These are phyloP conservation scores for Sarcoramphus papa DNA, from an alignment of 2,797 vertebrate species.

Conservation along the genomic window DNA sequence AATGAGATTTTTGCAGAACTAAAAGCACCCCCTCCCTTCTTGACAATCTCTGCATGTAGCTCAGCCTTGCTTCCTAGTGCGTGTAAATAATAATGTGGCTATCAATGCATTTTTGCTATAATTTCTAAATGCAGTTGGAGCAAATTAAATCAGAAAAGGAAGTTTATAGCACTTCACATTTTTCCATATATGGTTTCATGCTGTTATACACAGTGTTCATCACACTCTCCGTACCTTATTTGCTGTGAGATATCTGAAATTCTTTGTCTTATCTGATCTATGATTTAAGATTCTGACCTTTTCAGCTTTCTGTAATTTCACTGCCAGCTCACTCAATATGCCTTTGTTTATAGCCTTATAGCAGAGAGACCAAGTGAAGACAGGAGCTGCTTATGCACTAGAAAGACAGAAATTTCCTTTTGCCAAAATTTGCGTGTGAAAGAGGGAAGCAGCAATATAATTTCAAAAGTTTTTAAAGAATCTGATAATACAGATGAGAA, in stretches of 20 bases:
- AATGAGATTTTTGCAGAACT: constrained; percentile 8
- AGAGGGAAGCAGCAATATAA: neutral
- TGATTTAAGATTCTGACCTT: constrained; percentile 61
- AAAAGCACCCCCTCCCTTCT: neutral
- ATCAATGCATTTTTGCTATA: neutral
- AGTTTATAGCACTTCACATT: constrained; percentile 5
- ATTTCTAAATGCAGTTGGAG: constrained; percentile 5
- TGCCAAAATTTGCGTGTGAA: neutral
- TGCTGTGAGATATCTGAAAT: constrained; percentile 39
- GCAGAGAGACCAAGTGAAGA: neutral
- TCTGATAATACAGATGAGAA: neutral
- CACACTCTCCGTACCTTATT: neutral
- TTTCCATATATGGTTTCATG: neutral
- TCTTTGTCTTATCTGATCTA: constrained; percentile 50
- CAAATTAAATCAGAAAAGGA: constrained; percentile 32
- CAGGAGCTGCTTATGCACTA: neutral
- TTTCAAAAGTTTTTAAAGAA: neutral
- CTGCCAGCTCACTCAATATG: constrained; percentile 10
- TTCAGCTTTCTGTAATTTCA: constrained; percentile 43
- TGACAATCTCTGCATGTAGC: neutral
- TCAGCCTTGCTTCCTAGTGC: neutral
- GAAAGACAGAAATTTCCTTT: neutral
- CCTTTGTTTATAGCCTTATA: constrained; percentile 50
- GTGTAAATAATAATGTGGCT: constrained; percentile 13
- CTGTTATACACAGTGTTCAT: neutral